phyloP scores from a whole-genome alignment of 1,140 invertebrate species.

The Tenebrio molitor region DNA sequence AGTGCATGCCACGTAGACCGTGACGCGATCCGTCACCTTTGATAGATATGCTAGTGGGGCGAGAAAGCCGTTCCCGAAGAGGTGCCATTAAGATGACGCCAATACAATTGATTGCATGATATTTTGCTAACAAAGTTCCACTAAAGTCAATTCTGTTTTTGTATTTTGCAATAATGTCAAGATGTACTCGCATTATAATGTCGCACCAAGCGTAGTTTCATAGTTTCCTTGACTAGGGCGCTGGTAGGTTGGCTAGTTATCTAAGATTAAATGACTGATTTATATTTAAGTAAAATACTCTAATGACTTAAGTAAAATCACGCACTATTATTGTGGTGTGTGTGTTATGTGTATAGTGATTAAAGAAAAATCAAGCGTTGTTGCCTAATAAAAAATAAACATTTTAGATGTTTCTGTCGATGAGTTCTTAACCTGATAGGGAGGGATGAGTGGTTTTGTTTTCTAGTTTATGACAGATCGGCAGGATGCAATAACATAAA shows the following conservation, averaged over 20 bases:
- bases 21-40: too few relatives aligned
- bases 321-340: constrained; percentile 17
- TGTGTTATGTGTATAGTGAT: constrained; percentile 43
- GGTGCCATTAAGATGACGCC: background rate
- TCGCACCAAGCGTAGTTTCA: constrained; percentile 16
- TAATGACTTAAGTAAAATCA: constrained; percentile 2
- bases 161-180: constrained; percentile 18
- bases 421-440: constrained; percentile 7
- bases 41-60: too few relatives aligned
- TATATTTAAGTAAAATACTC: constrained; percentile 28
- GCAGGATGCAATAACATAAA: constrained; percentile 47
- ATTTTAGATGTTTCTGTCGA: constrained; percentile 40
- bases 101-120: too few relatives aligned
- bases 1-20: too few relatives aligned
- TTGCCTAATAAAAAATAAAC: constrained; percentile 37
- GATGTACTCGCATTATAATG: constrained; percentile 26
- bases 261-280: constrained; percentile 40
- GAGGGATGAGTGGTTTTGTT: constrained; percentile 15
- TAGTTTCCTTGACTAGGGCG: constrained; percentile 23
- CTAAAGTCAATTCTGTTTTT: constrained; percentile 33
- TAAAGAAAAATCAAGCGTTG: constrained; percentile 37
- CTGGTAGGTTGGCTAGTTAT: constrained; percentile 19
- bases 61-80: background rate
- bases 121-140: constrained; percentile 36
- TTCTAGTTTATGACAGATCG: constrained; percentile 30